Evolutionary conservation across 2,888 invertebrate genomes (phyloP).

Genomic region (Dromius quadrimaculatus): DNA sequence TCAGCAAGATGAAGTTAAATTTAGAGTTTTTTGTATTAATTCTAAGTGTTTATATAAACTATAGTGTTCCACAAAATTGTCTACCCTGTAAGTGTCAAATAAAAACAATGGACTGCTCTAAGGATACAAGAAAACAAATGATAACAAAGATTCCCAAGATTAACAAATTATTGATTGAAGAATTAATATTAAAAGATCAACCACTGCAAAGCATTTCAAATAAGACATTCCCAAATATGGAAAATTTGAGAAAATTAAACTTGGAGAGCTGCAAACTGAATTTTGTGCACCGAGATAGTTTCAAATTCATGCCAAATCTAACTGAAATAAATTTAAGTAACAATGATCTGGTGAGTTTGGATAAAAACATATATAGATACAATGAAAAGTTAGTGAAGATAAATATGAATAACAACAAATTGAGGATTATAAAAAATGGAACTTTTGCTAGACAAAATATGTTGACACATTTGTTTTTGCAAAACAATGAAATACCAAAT

Average conservation of each 20-base stretch:
- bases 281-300: neutral
- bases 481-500: neutral
- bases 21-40: no score
- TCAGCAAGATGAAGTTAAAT: neutral
- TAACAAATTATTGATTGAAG: slow-evolving; percentile 3
- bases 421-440: neutral
- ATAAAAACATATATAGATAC: neutral
- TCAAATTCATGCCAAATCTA: slow-evolving; percentile 4
- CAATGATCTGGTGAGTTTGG: neutral
- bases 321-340: neutral
- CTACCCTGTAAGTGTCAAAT: neutral
- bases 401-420: neutral
- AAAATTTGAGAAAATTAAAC: neutral
- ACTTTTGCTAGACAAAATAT: slow-evolving; percentile 2
- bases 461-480: neutral
- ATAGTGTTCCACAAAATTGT: neutral
- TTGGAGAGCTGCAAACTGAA: slow-evolving; percentile 9
- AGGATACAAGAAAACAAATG: neutral
- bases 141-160: neutral
- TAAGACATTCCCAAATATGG: neutral
- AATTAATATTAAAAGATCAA: neutral
- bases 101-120: neutral
- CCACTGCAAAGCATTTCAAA: neutral
- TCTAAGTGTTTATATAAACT: neutral
- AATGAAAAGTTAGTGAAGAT: slow-evolving; percentile 4